phyloP scores from a whole-genome alignment of 2,888 invertebrate genomes.

The Chydorus sphaericus region DNA sequence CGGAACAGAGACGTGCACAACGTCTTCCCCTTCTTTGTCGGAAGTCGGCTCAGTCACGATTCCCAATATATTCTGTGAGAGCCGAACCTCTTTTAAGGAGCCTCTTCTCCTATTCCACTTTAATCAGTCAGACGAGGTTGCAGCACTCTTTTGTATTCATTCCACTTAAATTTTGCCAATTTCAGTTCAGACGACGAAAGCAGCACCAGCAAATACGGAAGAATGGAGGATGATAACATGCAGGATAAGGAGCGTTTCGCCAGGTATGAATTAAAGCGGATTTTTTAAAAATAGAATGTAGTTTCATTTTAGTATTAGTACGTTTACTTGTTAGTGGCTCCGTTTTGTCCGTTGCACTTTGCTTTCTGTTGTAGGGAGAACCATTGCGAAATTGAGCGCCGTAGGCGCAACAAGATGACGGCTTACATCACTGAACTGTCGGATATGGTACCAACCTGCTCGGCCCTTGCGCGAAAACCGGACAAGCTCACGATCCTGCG shows the following conservation, averaged over 20 bases:
- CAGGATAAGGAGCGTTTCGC: conserved; percentile 96
- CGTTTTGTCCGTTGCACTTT: neutral
- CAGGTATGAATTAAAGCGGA: conserved; percentile 43
- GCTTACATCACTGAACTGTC: conserved; percentile 98
- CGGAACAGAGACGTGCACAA: neutral
- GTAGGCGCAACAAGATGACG: conserved; percentile 98
- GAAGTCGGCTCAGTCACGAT: conserved; percentile 6
- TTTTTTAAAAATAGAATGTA: neutral
- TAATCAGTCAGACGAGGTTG: neutral
- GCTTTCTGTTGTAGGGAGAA: conserved; percentile 64
- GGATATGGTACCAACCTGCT: conserved; percentile 99
- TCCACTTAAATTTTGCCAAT: neutral
- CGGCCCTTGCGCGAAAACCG: conserved; percentile 91
- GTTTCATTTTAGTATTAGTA: neutral
- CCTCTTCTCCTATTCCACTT: neutral
- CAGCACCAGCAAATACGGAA: conserved; percentile 66
- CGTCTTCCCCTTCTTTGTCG: neutral
- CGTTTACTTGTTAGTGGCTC: neutral
- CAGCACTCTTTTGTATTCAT: neutral
- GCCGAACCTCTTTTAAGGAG: neutral
- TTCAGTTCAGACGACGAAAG: conserved; percentile 80
- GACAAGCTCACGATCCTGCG: conserved; percentile 97
- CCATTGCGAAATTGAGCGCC: conserved; percentile 96
- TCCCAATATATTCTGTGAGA: neutral
- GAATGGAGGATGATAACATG: conserved; percentile 85